These are phyloP conservation scores for Lates japonicus DNA, from an alignment of 2,797 vertebrate genomes.

Conservation along the genomic window DNA sequence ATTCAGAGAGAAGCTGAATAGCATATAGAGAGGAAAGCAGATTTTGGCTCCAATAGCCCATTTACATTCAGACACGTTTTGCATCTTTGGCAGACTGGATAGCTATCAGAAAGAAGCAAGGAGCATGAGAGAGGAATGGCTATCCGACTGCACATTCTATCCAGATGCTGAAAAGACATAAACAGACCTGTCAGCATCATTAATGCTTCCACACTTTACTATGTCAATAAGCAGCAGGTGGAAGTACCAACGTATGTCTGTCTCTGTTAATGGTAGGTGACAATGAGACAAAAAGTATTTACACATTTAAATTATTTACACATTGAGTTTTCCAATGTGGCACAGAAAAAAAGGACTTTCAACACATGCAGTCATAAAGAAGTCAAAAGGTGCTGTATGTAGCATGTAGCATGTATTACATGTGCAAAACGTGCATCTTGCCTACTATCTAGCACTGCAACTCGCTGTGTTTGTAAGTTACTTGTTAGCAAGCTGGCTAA, in stretches of 20 bases:
- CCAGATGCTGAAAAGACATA: slow-evolving; percentile 25
- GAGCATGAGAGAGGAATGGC: background rate
- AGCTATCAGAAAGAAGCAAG: background rate
- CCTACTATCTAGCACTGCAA: background rate
- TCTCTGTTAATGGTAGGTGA: background rate
- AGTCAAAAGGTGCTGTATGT: background rate
- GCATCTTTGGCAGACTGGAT: background rate
- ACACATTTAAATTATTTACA: slow-evolving; percentile 25
- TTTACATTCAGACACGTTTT: slow-evolving; percentile 6
- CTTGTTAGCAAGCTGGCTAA: no score
- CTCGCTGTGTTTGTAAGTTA: background rate
- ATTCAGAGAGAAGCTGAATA: background rate
- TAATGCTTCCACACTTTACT: slow-evolving; percentile 25
- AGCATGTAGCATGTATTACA: background rate
- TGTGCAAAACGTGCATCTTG: background rate
- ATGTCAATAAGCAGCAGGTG: slow-evolving; percentile 12
- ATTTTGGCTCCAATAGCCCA: background rate
- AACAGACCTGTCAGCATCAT: slow-evolving; percentile 19
- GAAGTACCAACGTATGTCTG: slow-evolving; percentile 8
- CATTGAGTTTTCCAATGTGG: background rate
- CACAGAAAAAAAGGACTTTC: slow-evolving; percentile 4
- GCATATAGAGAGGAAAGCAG: background rate
- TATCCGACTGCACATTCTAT: background rate
- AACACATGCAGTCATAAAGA: background rate
- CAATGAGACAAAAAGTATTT: slow-evolving; percentile 13